These are phyloP conservation scores for Agrotis exclamationis DNA, from an alignment of 2,888 invertebrate genomes.

Conservation along the genomic window DNA sequence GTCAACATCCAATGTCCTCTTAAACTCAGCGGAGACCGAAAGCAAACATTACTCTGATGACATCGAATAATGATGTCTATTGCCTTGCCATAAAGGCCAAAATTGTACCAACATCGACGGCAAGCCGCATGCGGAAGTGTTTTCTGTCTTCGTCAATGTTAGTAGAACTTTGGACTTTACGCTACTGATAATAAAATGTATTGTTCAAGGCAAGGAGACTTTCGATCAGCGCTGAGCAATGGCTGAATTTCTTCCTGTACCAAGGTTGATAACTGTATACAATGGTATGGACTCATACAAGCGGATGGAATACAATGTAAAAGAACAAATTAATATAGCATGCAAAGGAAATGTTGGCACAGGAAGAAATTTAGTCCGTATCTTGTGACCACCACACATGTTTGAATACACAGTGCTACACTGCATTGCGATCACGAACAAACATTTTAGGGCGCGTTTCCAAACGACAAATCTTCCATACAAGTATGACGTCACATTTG, in stretches of 20 bases:
- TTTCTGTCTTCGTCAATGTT: background rate
- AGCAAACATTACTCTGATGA: background rate
- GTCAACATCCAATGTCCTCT: constrained; percentile 33
- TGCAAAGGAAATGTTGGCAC: constrained; percentile 21
- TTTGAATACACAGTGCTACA: constrained; percentile 24
- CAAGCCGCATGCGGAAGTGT: background rate
- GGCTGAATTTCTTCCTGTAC: constrained; percentile 41
- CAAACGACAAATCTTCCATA: no score
- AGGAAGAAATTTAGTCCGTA: constrained; percentile 25
- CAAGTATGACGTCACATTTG: no score
- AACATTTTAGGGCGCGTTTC: background rate
- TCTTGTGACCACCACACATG: constrained; percentile 6
- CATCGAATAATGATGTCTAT: background rate
- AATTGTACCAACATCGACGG: background rate
- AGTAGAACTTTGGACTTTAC: constrained; percentile 15
- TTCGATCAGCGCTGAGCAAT: constrained; percentile 11
- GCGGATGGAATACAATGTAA: constrained; percentile 19
- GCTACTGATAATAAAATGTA: background rate
- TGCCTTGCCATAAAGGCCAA: background rate
- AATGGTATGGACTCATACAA: constrained; percentile 16
- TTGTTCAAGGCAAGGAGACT: constrained; percentile 1
- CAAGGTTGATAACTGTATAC: constrained; percentile 18
- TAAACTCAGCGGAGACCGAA: constrained; percentile 1
- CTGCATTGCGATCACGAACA: background rate
- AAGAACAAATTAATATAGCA: constrained; percentile 15